Conservation (phyloP, 2,113 vertebrate genomes). For the Asarcornis scutulata region DNA sequence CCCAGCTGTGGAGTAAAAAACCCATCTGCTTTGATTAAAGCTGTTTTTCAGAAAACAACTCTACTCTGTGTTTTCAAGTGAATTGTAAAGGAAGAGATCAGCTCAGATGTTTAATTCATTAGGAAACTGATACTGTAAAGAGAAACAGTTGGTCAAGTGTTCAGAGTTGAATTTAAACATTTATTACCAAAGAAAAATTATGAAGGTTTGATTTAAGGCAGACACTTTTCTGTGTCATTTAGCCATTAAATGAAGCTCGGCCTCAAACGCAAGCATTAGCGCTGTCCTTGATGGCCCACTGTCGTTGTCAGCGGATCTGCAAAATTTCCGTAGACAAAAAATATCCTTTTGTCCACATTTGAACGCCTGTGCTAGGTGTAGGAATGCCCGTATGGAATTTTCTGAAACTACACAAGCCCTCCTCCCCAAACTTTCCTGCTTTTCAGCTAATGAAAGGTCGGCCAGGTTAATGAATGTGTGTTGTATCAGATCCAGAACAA, state of each 20-base stretch:
- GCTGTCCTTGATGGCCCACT: background rate
- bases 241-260: background rate
- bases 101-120: constrained; percentile 22
- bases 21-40: background rate
- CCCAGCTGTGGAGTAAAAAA: background rate
- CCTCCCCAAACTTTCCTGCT: background rate
- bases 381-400: background rate
- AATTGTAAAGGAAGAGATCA: background rate
- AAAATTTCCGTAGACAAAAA: background rate
- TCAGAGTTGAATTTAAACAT: background rate
- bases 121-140: constrained; percentile 9
- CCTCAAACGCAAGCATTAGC: background rate
- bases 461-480: background rate
- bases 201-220: background rate
- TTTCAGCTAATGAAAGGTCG: background rate
- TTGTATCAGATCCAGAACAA: background rate
- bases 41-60: background rate
- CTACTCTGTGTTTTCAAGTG: background rate
- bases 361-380: background rate
- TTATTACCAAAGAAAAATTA: background rate
- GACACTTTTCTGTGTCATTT: background rate
- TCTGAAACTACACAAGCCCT: background rate
- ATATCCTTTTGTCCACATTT: background rate
- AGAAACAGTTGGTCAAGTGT: background rate
- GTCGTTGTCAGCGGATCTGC: background rate